Evolutionary conservation across 2,113 vertebrate species (phyloP).

Genomic region (Lepus europaeus): DNA sequence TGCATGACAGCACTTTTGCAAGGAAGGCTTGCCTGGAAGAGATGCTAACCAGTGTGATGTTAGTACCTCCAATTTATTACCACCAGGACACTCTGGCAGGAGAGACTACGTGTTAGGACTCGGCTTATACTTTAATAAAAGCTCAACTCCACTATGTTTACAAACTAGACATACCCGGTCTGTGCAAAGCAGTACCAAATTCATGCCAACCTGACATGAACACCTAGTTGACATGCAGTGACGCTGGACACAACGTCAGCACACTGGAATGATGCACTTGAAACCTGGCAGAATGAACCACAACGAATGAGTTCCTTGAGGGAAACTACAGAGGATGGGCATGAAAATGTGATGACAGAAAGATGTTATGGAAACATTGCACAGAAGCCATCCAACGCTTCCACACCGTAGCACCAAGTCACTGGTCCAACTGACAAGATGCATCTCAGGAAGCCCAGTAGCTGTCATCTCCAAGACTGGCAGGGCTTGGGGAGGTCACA

Average conservation of each 20-base stretch:
- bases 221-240: not conserved
- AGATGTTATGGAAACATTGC: not conserved
- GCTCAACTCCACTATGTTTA: slow-evolving; percentile 33
- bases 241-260: rapidly evolving
- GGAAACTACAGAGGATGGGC: not conserved
- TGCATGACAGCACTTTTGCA: not conserved
- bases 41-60: slow-evolving; percentile 58
- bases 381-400: not conserved
- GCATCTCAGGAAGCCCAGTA: not conserved
- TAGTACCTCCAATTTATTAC: slow-evolving; percentile 70
- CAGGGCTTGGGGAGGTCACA: no score
- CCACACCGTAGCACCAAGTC: not conserved
- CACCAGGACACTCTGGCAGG: not conserved
- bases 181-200: not conserved
- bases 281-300: not conserved
- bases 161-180: not conserved
- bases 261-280: not conserved
- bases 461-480: not conserved
- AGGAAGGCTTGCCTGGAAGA: slow-evolving; percentile 53
- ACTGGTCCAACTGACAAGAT: not conserved
- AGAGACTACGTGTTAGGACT: slow-evolving; percentile 7
- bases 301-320: slow-evolving; percentile 19
- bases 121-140: slow-evolving; percentile 68
- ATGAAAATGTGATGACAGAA: slow-evolving; percentile 1
- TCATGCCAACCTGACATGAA: not conserved